A percentile compares a stretch with the other conserved stretches of the same genome.
Conservation (phyloP, 2,888 invertebrate genomes). For the Panopea generosa region DNA sequence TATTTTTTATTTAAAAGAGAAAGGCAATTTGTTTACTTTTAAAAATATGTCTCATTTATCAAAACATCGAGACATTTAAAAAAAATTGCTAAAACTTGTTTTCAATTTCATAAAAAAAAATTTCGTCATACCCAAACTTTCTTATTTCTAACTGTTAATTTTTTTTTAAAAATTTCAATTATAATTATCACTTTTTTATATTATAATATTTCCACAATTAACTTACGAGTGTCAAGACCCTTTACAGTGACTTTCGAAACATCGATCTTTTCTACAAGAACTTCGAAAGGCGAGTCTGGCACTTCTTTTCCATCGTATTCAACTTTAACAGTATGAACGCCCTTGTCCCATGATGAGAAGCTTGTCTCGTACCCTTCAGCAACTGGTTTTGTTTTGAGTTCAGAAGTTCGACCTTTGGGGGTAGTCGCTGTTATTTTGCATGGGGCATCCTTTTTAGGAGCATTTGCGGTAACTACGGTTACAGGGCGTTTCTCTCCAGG, state of each 20-base stretch:
- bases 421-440: conserved; percentile 72
- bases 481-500: conserved; percentile 65
- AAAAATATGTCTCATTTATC: too few relatives aligned
- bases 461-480: conserved; percentile 59
- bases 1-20: too few relatives aligned
- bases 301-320: conserved; percentile 85
- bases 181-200: too few relatives aligned
- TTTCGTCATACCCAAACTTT: too few relatives aligned
- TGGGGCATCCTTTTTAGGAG: conserved; percentile 66
- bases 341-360: conserved; percentile 83
- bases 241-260: conserved; percentile 94
- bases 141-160: too few relatives aligned
- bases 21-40: too few relatives aligned
- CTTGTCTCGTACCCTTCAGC: conserved; percentile 88
- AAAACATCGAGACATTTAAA: too few relatives aligned
- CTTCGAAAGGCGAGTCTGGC: conserved; percentile 84
- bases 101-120: too few relatives aligned
- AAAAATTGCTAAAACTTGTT: too few relatives aligned
- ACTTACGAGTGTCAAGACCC: conserved; percentile 95
- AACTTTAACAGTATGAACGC: conserved; percentile 83
- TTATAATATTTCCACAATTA: too few relatives aligned
- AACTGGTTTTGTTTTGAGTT: conserved; percentile 93
- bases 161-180: too few relatives aligned
- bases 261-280: conserved; percentile 87
- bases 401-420: conserved; percentile 86